These are phyloP conservation scores for Platysternon megacephalum DNA, from an alignment of 2,113 vertebrate species.

Conservation along the genomic window DNA sequence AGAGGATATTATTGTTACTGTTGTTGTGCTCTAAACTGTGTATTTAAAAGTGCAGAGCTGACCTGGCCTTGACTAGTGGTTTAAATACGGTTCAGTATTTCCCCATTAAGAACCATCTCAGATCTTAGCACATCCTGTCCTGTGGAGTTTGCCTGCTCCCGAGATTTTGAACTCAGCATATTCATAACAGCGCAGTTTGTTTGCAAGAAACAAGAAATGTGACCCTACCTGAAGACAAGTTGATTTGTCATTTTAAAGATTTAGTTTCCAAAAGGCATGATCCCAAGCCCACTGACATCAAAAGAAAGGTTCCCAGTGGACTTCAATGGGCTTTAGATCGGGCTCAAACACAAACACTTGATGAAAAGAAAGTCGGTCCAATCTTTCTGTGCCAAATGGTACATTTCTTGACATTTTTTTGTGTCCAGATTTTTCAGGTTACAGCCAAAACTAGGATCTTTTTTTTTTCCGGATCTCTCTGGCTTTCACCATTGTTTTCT, in stretches of 20 bases:
- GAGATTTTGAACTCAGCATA: not conserved
- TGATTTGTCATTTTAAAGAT: constrained; percentile 13
- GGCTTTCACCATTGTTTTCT: not conserved
- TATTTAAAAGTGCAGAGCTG: not conserved
- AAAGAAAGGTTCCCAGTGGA: not conserved
- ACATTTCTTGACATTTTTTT: not conserved
- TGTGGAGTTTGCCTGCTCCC: not conserved
- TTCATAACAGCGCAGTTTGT: not conserved
- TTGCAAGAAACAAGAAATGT: not conserved
- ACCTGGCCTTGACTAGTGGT: constrained; percentile 36
- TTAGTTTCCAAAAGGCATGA: not conserved
- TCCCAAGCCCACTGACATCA: not conserved
- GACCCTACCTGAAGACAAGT: not conserved
- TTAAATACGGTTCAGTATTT: constrained; percentile 30
- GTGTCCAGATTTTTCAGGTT: not conserved
- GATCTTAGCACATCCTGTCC: not conserved
- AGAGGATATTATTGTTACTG: constrained; percentile 20
- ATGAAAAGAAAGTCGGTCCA: no score
- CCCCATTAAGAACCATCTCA: not conserved
- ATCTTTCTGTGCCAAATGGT: not conserved
- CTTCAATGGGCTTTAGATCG: not conserved
- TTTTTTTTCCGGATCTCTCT: not conserved
- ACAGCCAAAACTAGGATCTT: not conserved
- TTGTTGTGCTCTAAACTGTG: constrained; percentile 24
- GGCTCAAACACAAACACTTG: not conserved